Evolutionary conservation across 2,888 invertebrate species (phyloP), one percentile per base, ranked within the genome.

Genomic region (Andrena marginata): DNA sequence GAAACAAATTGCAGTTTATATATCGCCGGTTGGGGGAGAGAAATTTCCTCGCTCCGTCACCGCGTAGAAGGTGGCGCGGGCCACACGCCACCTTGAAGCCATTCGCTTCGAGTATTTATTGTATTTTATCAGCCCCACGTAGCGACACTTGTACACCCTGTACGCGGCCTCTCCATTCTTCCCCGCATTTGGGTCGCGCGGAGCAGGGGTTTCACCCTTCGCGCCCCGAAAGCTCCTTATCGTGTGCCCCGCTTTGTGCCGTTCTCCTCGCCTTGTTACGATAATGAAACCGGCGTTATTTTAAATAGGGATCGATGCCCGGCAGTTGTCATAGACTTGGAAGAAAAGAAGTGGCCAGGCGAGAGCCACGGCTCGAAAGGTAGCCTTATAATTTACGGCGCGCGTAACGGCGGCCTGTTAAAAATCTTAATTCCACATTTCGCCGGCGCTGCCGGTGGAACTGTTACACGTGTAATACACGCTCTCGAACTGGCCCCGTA

Each of bases 291-390:
- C 63, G 16, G 26, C 65, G 26, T 77, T 77, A 77, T 77, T 80
- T 72, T 56, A 80, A 80, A 63, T 49, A 63, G 48, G 71, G 77
- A 77, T 77, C 77, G 77, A 67, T 80, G 80, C 80, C 80, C 77
- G 56, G 10, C 62, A 72, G 71, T 80, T 77, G 67, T 80, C 80
- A 80, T 26, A n/a, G 33, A 16, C 29, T 2, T 8, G 23, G 33
- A 13, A 42, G 13, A 6, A 23, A 13, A 48, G 42, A 56, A 26
- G 54, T 56, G 54, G n/a, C 78, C 77, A 76, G 63, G 77, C 77
- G 63, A 77, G 29, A 20, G 8, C 51, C 31, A 6, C 35, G 35
- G 35, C 20, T 77, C 70, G 70, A 54, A 49, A 64, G 5, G 16
- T 70, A 77, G 70, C 20, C 35, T 60, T 77, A 23, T 42, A 56